A percentile compares a stretch with the other conserved stretches of the same genome.
phyloP scores from a whole-genome alignment of 2,797 vertebrate genomes.

The Taeniopygia guttata region DNA sequence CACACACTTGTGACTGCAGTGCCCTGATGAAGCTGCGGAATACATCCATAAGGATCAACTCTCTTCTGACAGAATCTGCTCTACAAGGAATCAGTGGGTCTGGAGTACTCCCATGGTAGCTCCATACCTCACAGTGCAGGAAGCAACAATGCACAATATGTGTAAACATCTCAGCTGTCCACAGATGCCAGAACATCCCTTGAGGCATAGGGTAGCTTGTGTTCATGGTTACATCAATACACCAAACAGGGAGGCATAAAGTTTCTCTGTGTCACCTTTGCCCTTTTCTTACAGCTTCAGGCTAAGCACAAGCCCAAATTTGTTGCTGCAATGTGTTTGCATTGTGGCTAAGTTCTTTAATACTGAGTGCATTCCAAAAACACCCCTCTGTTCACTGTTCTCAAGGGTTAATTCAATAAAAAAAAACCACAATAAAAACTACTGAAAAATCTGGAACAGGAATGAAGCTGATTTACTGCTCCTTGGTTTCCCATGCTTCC shows the following conservation, averaged over 20 bases:
- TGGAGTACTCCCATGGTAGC: neutral
- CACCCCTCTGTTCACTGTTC: neutral
- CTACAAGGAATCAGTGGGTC: neutral
- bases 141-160: neutral
- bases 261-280: neutral
- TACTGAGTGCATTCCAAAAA: neutral
- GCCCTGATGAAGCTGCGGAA: neutral
- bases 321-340: neutral
- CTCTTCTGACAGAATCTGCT: neutral
- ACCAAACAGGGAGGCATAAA: neutral
- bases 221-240: neutral
- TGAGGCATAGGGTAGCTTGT: neutral
- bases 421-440: slow-evolving; percentile 19
- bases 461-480: slow-evolving; percentile 38
- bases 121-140: neutral
- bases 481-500: neutral
- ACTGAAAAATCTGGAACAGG: neutral
- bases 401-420: slow-evolving; percentile 16
- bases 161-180: neutral
- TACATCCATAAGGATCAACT: neutral
- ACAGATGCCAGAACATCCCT: neutral
- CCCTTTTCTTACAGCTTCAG: neutral
- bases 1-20: neutral
- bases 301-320: neutral
- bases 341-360: neutral